Evolutionary conservation across 2,888 invertebrate species (phyloP), one percentile per base, ranked within the genome.

Genomic region (Acronicta leporina): DNA sequence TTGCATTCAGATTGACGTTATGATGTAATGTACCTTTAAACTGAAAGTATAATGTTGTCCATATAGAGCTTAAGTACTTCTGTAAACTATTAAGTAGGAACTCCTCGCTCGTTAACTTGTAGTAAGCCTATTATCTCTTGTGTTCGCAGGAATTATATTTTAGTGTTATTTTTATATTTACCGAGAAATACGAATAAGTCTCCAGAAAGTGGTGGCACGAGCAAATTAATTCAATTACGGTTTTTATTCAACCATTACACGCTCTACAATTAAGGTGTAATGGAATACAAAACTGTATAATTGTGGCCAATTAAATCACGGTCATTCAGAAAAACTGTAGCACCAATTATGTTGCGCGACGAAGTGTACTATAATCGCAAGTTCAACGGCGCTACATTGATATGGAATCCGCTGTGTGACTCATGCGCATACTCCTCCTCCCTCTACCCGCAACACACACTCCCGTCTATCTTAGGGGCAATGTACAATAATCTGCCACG

Each of bases 271-370:
- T 70, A 63, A 73, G 63, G 64, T 46, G 57, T 66, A 79, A 78
- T 80, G 75, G 68, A 72, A 80, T 58, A 74, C 75, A 79, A 79
- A 80, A 78, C 68, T 74, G 72, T 79, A 77, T 81, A 82, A 86
- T 85, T 77, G 75, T 72, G 75, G 70, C 73, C 79, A 80, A 75
- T 79, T 81, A 82, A 80, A 81, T 85, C 81, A 81, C 78, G 79
- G 83, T 81, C 74, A 80, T 80, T 75, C 80, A 75, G 77, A 83
- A 85, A 83, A 89, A 88, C 85, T 76, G 88, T 86, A 83, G 75
- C 77, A 75, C 82, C 83, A 90, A 90, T 92, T 90, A 91, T 82
- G 81, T 76, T 72, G 86, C 73, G 86, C 86, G 84, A 76, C 85
- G 82, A 78, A 84, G 84, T 86, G 87, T 86, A 77, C 72, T 73